Evolutionary conservation across 2,113 vertebrate species (phyloP), one percentile per base, ranked within the genome.

Genomic region (Solea solea): DNA sequence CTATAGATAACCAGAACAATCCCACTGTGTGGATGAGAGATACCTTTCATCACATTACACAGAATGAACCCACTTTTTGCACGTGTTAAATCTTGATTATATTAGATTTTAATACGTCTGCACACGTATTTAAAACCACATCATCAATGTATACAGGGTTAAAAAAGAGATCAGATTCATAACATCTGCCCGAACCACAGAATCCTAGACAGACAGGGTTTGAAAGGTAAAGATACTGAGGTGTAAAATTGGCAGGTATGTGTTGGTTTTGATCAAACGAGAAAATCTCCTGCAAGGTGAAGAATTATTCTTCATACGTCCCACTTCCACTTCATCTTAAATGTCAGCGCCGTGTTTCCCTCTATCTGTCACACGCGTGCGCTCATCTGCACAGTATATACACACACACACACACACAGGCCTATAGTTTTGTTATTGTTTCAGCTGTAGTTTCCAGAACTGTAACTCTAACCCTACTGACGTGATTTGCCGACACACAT

Each of bases 261-360:
- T 85, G 62, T 64, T 83, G 64, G 64, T 64, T 81, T 58, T 72
- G 80, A 90, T 84, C 74, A 65, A 81, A 74, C 66, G 41, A 50
- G 64, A 76, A 13, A 5, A 5, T 82, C 75, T 72, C 54, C 57
- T 80, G 69, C 77, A 82, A 81, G 64, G 83, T 72, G 73, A 88
- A 70, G 61, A 71, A 60, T 1, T 1, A 21, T 21, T 21, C 21
- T 28, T 59, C 67, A 81, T 55, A 63, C 65, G 72, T 81, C 67
- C 59, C 59, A 51, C 72, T 79, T 21, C 58, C 60, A 63, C 58
- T 76, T 83, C 74, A 87, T 88, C 74, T 76, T 68, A 83, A 86
- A 77, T 78, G 83, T 88, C 88, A 80, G 81, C 41, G 44, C 54
- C 2, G 27, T 72, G 50, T 82, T 80, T 66, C 64, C 77, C 76